Conservation (phyloP, 2,888 invertebrate species). For the Altica lythri region DNA sequence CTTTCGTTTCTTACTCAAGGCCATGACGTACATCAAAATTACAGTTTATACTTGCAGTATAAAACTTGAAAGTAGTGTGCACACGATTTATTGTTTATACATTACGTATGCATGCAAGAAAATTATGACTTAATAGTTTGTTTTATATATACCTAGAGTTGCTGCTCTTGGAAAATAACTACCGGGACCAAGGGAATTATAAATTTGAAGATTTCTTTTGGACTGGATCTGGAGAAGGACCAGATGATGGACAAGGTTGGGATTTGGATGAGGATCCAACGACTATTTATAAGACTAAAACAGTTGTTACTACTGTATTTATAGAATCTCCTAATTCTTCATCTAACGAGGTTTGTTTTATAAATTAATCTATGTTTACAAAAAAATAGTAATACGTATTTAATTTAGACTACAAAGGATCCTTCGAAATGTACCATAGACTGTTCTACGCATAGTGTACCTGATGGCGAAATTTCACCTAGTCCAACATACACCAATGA, state of each 20-base stretch:
- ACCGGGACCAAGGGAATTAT: conserved; percentile 51
- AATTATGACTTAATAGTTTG: conserved; percentile 8
- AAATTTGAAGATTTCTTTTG: conserved; percentile 86
- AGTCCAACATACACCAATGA: conserved; percentile 49
- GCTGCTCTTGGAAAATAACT: conserved; percentile 46
- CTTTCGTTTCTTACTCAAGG: conserved; percentile 7
- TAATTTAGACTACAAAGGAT: conserved; percentile 29
- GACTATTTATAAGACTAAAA: conserved; percentile 69
- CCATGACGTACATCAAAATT: neutral
- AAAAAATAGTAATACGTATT: neutral
- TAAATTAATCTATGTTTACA: neutral
- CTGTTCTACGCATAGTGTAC: conserved; percentile 51
- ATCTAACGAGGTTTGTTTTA: conserved; percentile 34
- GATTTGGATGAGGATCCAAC: conserved; percentile 61
- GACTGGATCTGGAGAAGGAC: conserved; percentile 86
- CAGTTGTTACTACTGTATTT: conserved; percentile 73
- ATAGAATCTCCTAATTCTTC: conserved; percentile 56
- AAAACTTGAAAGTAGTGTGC: neutral
- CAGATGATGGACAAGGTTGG: conserved; percentile 58
- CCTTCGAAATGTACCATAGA: conserved; percentile 62
- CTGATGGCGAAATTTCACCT: conserved; percentile 60
- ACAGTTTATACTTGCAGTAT: neutral
- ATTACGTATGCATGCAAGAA: neutral
- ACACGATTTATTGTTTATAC: neutral
- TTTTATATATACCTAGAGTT: too few species aligned